These are phyloP conservation scores for Crypturellus undulatus DNA, from an alignment of 2,113 vertebrate species.

Conservation along the genomic window DNA sequence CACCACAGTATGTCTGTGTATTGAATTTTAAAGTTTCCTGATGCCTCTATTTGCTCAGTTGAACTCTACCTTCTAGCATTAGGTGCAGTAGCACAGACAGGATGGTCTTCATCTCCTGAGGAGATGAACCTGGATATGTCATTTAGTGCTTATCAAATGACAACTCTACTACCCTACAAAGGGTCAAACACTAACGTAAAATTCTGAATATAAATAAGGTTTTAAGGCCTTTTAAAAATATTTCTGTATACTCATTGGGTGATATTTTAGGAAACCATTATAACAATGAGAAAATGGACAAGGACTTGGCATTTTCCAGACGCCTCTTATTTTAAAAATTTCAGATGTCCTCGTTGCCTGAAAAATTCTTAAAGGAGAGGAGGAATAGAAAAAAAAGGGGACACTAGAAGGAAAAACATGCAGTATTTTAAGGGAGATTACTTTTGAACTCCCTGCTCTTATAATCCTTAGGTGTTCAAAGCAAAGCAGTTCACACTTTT, in stretches of 20 bases:
- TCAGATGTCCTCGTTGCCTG: neutral
- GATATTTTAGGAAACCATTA: constrained; percentile 30
- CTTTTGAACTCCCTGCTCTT: neutral
- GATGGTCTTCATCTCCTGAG: neutral
- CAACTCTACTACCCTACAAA: neutral
- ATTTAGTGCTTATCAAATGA: constrained; percentile 33
- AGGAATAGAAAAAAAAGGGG: neutral
- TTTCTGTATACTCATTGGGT: neutral
- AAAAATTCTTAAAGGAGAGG: neutral
- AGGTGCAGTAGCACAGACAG: neutral
- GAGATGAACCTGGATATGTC: neutral
- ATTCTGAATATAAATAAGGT: constrained; percentile 1
- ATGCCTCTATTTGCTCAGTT: neutral
- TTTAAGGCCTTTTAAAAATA: neutral
- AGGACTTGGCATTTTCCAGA: neutral
- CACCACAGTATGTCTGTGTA: neutral
- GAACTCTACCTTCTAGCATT: neutral
- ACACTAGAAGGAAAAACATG: neutral
- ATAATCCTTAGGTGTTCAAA: neutral
- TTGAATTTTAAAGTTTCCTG: constrained; percentile 30
- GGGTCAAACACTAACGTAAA: neutral
- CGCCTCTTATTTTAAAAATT: neutral
- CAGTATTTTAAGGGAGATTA: neutral
- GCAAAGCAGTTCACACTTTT: neutral
- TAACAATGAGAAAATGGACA: neutral